phyloP scores from a whole-genome alignment of 1,140 invertebrate genomes.

The Brachionus koreanus region DNA sequence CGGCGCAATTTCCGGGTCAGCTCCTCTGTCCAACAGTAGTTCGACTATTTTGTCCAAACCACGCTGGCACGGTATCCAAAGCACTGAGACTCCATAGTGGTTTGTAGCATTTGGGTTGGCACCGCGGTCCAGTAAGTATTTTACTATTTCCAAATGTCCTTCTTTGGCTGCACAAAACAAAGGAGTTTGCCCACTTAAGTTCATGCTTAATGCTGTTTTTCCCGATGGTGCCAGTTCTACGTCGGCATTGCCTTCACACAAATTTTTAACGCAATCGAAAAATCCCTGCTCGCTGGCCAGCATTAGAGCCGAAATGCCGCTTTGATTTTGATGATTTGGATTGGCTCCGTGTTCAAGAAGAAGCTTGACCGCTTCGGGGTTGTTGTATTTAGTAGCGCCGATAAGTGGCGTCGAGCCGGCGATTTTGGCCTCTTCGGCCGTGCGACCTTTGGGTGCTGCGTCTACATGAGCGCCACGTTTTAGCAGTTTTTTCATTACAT shows the following conservation, averaged over 20 bases:
- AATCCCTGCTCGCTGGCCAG: constrained; percentile 43
- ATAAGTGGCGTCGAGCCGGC: constrained; percentile 42
- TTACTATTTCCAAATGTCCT: constrained; percentile 91
- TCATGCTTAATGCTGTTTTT: constrained; percentile 31
- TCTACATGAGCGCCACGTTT: constrained; percentile 40
- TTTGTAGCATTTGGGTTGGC: constrained; percentile 44
- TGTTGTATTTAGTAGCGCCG: constrained; percentile 45
- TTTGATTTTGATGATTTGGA: constrained; percentile 45
- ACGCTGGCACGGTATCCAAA: constrained; percentile 44
- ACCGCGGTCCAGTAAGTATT: constrained; percentile 75
- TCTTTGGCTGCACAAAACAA: constrained; percentile 98
- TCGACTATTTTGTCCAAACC: constrained; percentile 42
- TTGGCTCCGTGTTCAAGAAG: constrained; percentile 32
- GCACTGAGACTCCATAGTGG: constrained; percentile 32
- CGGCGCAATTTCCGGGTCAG: constrained; percentile 34
- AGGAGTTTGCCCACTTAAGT: constrained; percentile 65
- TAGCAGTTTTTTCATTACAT: constrained; percentile 40
- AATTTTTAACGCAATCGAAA: constrained; percentile 28
- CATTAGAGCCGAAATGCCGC: constrained; percentile 44
- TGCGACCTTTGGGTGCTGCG: constrained; percentile 18
- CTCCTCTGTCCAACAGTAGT: constrained; percentile 4
- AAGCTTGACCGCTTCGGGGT: constrained; percentile 35
- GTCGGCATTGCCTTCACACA: constrained; percentile 5
- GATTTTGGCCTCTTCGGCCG: constrained; percentile 44
- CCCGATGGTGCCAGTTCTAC: constrained; percentile 43